These are phyloP conservation scores for Strix occidentalis DNA, from an alignment of 2,797 vertebrate species.

Conservation along the genomic window DNA sequence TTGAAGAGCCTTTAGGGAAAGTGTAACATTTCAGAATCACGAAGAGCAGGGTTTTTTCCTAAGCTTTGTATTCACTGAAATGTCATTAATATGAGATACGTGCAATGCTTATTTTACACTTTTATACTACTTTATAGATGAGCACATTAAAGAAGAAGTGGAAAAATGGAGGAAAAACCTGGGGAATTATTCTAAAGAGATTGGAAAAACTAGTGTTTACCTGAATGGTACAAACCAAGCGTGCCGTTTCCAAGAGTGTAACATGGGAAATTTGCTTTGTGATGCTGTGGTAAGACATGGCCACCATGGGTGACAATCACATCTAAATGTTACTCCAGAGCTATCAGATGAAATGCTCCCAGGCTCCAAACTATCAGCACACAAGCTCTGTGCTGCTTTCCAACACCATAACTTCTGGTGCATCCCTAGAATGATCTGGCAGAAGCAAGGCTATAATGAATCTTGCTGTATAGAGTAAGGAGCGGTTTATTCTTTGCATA, in stretches of 20 bases:
- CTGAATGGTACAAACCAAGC: constrained; percentile 83
- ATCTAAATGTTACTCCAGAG: background rate
- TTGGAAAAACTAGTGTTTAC: constrained; percentile 89
- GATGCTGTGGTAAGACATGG: constrained; percentile 86
- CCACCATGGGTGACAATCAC: background rate
- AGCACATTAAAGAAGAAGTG: constrained; percentile 80
- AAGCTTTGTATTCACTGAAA: background rate
- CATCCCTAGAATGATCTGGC: background rate
- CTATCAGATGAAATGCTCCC: background rate
- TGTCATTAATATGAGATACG: background rate
- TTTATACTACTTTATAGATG: constrained; percentile 74
- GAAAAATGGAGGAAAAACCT: constrained; percentile 81
- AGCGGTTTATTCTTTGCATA: background rate
- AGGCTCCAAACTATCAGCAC: background rate
- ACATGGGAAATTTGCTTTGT: constrained; percentile 93
- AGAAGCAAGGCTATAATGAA: background rate
- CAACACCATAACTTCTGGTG: background rate
- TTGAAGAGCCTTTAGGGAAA: background rate
- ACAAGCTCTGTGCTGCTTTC: background rate
- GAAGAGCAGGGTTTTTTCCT: background rate
- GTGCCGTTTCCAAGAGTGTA: constrained; percentile 90
- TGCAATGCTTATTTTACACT: background rate
- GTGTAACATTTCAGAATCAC: background rate
- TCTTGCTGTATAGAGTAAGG: background rate
- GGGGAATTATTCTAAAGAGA: constrained; percentile 77